These are phyloP conservation scores for Molossus molossus DNA, from an alignment of 2,797 vertebrate genomes.

Conservation along the genomic window DNA sequence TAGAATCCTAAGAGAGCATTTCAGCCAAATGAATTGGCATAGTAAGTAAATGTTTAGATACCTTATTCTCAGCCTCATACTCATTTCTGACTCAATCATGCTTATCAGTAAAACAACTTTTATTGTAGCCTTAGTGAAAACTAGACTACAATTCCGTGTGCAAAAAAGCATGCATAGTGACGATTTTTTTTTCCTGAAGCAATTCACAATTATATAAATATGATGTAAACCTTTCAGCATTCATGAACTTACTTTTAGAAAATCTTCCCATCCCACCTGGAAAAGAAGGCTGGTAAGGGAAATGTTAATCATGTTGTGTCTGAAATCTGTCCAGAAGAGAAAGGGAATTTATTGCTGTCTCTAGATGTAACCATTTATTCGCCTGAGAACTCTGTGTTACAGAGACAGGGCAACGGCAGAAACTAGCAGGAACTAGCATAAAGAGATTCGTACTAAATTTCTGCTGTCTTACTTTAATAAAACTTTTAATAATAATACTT, in stretches of 20 bases:
- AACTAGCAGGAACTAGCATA: neutral
- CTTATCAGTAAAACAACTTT: conserved; percentile 85
- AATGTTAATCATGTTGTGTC: neutral
- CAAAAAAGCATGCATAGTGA: conserved; percentile 52
- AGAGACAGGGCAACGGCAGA: neutral
- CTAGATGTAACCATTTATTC: neutral
- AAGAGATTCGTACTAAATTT: neutral
- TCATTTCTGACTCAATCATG: conserved; percentile 84
- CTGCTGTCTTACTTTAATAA: neutral
- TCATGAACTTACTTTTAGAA: neutral
- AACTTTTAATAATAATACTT: conserved; percentile 28
- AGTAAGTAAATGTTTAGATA: conserved; percentile 66
- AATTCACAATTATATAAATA: neutral
- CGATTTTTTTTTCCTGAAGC: neutral
- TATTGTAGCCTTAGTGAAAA: conserved; percentile 51
- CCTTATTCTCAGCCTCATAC: conserved; percentile 69
- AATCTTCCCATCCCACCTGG: neutral
- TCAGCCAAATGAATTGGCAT: conserved; percentile 72
- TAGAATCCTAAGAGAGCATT: conserved; percentile 67
- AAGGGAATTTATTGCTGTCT: neutral
- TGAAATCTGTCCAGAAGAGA: neutral
- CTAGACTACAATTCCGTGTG: conserved; percentile 67
- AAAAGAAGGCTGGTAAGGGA: neutral
- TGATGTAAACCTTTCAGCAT: neutral
- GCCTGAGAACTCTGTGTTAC: neutral